Base-by-base conservation (phyloP, 2,113 vertebrate species). In the Myrmecophaga tridactyla region DNA sequence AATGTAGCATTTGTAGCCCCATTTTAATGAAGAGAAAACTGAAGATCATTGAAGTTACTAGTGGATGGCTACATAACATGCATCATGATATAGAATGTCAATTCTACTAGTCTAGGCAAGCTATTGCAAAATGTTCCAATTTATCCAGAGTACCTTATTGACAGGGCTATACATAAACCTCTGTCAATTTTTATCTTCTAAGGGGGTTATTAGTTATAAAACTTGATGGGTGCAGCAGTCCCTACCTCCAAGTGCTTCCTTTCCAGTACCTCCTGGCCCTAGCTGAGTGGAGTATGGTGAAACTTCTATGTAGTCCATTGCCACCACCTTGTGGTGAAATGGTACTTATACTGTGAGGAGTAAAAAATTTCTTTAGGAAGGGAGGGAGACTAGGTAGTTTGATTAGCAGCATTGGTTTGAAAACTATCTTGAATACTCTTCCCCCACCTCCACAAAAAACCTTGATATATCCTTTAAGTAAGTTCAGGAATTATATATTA, bases 251-350 rank as follows among this genome's bases (percentile, higher is more conserved):
- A 60, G 87, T 62, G 1, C 51, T 73, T 48, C 9, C 17, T 3
- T 21, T 48, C 15, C 4, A 5, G 15, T 25, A 53, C 21, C 10
- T 36, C 5, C 23, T 12, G 15, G 25, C 25, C 17, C 5, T 15
- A 4, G 41, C 13, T 6, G 48, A 83, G 17, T 2, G 0, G 11
- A 14, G 13, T 23, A 4, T 25, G 10, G 29, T 0, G 36, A n/a
- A 36, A 14, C 51, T 48, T 90, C 34, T 81, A 53, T 31, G 5
- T 12, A 60, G 80, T 58, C 5, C 51, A n/a, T 76, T 92, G 67
- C 43, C 5, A 41, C 96, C 96, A 96, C 82, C 97, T 92, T 81
- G 84, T 90, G 97, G 90, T 39, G 0, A 46, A 62, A 13, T 18
- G 48, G 36, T 63, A 72, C 41, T 69, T 78, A 78, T 46, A 21